Evolutionary conservation across 1,140 invertebrate species (phyloP), one percentile per base, ranked within the genome.

Genomic region (Cherax destructor): DNA sequence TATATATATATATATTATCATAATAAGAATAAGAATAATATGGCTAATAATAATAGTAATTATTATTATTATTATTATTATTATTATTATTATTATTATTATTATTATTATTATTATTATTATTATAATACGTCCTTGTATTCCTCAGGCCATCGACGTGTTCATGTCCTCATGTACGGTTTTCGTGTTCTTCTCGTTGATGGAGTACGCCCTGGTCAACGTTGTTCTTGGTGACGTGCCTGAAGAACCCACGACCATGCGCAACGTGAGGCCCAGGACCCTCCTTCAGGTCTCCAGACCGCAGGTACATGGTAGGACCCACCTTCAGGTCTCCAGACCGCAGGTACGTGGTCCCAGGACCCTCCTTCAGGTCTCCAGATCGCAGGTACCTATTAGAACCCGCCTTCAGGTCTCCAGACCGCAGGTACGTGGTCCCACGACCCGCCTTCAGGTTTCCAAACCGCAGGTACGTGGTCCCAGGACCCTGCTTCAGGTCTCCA

Each of bases 201-300:
- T 98, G 98, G 98, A 98, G 94, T 98, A 98, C 94, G 98, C 97
- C 93, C 94, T 98, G 92, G 97, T 98, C 2, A 98, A 98, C 93
- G 98, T 98, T 78, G 97, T 98, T 0, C 95, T 98, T 4, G 97
- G 97, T 1, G 97, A 97, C 93, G 91, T 93, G 5, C 76, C 74
- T 24, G 85, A 87, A n/a, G 76, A 87, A 9, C n/a, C 21, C 10
- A 69, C 77, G 50, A 41, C 52, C 24, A 30, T 61, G 7, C 74
- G 85, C 41, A 77, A 9, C 7, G 61, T 79, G 21, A 24, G 85
- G n/a, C 69, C 85, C 10, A 21, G 85, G 9, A 74, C 85, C 9
- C 50, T 87, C 16, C 74, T 87, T 10, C 85, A 87, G 50, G 56
- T 78, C 24, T 30, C 49, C 6, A 49, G 30, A 16, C 85, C 59